A percentile compares a stretch with the other conserved stretches of the same genome.
These are phyloP conservation scores for Dicyrtoma fusca DNA, from an alignment of 2,888 invertebrate genomes.

Conservation along the genomic window DNA sequence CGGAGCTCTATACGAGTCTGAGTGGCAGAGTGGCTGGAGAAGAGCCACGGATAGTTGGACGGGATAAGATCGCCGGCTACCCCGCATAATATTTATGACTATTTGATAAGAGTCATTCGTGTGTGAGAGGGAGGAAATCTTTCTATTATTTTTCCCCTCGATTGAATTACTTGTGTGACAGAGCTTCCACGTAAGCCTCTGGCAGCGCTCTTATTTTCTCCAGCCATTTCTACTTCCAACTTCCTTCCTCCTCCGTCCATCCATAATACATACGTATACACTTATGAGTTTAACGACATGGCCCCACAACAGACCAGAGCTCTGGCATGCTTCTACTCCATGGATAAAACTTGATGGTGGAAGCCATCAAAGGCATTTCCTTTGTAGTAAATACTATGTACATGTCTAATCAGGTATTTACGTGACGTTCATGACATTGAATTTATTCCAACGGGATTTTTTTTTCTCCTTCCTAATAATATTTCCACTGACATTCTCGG, in stretches of 20 bases:
- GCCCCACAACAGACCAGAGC: not conserved
- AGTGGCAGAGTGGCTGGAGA: slow-evolving; percentile 4
- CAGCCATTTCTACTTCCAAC: not conserved
- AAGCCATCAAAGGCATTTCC: too few species aligned
- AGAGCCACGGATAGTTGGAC: slow-evolving; percentile 2
- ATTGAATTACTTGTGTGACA: slow-evolving; percentile 27
- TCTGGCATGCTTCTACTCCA: too few species aligned
- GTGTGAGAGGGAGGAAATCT: slow-evolving; percentile 21
- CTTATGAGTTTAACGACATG: not conserved
- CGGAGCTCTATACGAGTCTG: not conserved
- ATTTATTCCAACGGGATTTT: too few species aligned
- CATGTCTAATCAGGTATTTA: too few species aligned
- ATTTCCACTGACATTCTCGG: not conserved
- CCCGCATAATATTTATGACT: slow-evolving; percentile 29
- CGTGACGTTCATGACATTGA: too few species aligned
- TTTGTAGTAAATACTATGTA: too few species aligned
- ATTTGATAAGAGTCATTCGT: slow-evolving; percentile 25
- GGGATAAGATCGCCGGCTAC: slow-evolving; percentile 19
- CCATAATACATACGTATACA: not conserved
- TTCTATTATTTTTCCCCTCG: slow-evolving; percentile 18
- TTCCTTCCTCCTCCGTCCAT: not conserved
- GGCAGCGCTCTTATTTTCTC: slow-evolving; percentile 8
- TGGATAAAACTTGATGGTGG: too few species aligned
- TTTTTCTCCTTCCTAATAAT: not conserved
- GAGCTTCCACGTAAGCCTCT: not conserved